Conservation (phyloP, 2,888 invertebrate species). For the Galerucella calmariensis region DNA sequence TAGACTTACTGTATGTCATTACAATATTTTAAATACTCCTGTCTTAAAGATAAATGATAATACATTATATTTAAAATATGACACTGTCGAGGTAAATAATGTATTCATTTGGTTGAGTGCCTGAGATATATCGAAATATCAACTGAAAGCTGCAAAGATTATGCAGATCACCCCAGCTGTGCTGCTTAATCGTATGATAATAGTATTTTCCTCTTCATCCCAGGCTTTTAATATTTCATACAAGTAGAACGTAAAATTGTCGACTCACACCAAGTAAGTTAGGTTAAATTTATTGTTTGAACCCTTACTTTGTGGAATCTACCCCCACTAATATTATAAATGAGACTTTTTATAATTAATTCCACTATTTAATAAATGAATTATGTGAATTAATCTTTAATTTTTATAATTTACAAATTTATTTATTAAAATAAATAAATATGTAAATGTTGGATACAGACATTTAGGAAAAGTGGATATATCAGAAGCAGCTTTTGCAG, state of each 20-base stretch:
- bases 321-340: too few relatives aligned
- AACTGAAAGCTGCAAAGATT: not conserved
- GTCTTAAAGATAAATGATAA: not conserved
- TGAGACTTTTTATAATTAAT: too few relatives aligned
- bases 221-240: not conserved
- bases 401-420: too few relatives aligned
- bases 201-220: not conserved
- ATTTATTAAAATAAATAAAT: too few relatives aligned
- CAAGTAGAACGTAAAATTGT: too few relatives aligned
- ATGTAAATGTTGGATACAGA: too few relatives aligned
- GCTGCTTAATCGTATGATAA: not conserved
- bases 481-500: too few relatives aligned
- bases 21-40: not conserved
- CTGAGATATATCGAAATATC: not conserved
- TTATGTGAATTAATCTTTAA: too few relatives aligned
- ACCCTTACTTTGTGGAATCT: too few relatives aligned
- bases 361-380: too few relatives aligned
- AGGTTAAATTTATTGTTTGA: not conserved
- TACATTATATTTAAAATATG: not conserved
- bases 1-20: too few relatives aligned
- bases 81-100: not conserved
- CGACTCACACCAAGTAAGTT: not conserved
- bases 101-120: not conserved
- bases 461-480: too few relatives aligned
- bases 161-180: not conserved